Percentiles rank a stretch among this genome's conserved stretches.
These are phyloP conservation scores for Adelognathus sp. DNA, from an alignment of 2,888 invertebrate species.

Conservation along the genomic window DNA sequence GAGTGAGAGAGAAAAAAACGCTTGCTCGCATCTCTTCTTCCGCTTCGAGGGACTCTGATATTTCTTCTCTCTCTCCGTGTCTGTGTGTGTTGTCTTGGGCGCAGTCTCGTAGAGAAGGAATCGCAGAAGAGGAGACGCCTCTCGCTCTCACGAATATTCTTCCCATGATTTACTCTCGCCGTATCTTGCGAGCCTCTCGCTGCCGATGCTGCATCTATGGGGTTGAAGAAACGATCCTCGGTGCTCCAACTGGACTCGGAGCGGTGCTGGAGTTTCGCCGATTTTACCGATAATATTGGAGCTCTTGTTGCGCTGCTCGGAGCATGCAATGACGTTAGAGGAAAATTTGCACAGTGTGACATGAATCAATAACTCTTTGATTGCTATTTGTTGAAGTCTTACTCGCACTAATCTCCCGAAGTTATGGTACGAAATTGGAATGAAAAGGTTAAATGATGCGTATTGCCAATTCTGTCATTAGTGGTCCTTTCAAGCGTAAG, in stretches of 20 bases:
- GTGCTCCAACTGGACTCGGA: too few relatives aligned
- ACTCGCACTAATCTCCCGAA: neutral
- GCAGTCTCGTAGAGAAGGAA: too few relatives aligned
- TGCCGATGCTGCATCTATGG: conserved; percentile 21
- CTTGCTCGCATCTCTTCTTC: conserved; percentile 43
- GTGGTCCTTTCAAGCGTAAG: too few relatives aligned
- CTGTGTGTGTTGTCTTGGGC: too few relatives aligned
- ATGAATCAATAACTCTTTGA: too few relatives aligned
- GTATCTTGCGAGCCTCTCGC: conserved; percentile 50
- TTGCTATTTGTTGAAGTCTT: neutral
- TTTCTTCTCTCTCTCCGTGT: conserved; percentile 51
- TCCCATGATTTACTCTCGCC: conserved; percentile 78
- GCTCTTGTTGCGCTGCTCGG: too few relatives aligned
- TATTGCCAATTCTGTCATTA: too few relatives aligned
- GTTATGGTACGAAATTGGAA: neutral
- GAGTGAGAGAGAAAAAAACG: conserved; percentile 23
- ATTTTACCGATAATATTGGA: neutral
- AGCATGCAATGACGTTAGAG: too few relatives aligned
- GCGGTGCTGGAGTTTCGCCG: too few relatives aligned
- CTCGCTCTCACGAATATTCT: conserved; percentile 77
- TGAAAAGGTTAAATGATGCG: too few relatives aligned
- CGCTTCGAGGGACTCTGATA: conserved; percentile 26
- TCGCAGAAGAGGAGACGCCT: conserved; percentile 32
- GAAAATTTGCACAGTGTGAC: too few relatives aligned
- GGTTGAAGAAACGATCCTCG: conserved; percentile 1